A percentile compares a stretch with the other conserved stretches of the same genome.
Conservation (phyloP, 2,113 vertebrate genomes). For the Rhombomys opimus region DNA sequence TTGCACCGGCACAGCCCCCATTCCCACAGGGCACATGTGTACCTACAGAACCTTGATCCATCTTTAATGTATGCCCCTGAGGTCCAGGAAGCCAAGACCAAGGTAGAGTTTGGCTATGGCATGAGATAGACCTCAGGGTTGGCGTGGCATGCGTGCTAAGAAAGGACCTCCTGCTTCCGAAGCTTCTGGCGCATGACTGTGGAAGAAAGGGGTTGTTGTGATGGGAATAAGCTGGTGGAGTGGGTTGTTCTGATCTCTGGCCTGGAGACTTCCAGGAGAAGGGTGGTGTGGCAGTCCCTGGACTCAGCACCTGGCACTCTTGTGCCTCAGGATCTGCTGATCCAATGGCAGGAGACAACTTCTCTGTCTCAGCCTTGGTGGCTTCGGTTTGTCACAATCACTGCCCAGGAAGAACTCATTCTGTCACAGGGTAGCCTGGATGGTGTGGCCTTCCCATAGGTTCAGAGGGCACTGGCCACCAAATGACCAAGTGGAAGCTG, state of each 20-base stretch:
- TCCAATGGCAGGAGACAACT: neutral
- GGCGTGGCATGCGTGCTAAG: neutral
- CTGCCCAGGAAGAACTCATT: neutral
- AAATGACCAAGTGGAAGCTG: neutral
- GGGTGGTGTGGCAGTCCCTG: rapidly evolving
- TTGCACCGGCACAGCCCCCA: neutral
- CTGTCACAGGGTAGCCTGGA: neutral
- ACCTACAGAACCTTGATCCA: neutral
- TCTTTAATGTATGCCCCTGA: rapidly evolving
- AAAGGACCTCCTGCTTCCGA: neutral
- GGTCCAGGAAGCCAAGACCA: neutral
- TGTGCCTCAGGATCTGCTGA: neutral
- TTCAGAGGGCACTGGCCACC: neutral
- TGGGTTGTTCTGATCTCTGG: neutral
- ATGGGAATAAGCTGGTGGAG: rapidly evolving
- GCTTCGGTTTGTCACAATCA: neutral
- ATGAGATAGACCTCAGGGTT: neutral
- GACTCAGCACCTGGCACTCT: neutral
- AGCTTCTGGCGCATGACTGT: too few relatives aligned
- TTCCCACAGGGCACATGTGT: rapidly evolving
- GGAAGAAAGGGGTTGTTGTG: neutral
- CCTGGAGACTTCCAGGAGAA: neutral
- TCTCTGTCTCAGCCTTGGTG: neutral
- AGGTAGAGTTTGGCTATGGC: neutral
- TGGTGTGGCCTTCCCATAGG: neutral